Evolutionary conservation across 1,140 invertebrate species (phyloP), one percentile per base, ranked within the genome.

Genomic region (Listronotus oregonensis): DNA sequence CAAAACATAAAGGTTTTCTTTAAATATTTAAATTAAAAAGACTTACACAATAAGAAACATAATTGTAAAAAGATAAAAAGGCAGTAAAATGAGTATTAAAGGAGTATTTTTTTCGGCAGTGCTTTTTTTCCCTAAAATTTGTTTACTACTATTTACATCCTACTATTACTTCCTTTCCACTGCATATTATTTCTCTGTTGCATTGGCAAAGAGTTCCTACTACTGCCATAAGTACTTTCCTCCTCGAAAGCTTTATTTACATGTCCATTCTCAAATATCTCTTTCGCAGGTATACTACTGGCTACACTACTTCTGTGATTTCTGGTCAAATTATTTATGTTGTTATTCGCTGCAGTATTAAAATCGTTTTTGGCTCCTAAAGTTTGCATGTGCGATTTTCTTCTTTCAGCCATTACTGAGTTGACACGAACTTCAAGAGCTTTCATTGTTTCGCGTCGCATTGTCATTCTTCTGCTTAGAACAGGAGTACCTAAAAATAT

Each of bases 381-480:
- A 0, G 94, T 96, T 80, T 96, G 91, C 94, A 97, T 96, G 64
- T 93, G 88, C 0, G 91, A 93, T 73, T 93, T 93, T 63, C 88
- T 83, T 69, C 91, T 80, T 72, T 93, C 89, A 0, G 90, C 91
- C 84, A 95, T 90, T 11, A 95, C 89, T 0, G 92, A 94, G 73
- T 94, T 93, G 42, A 93, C 85, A 37, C 94, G 84, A 5, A 91
- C 90, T 79, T 94, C 92, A 55, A 95, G 82, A 3, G 93, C 93
- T 73, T 93, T 90, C 52, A 94, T 86, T 1, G 89, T 90, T 78
- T 94, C 93, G 67, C 89, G 81, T 68, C 91, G 82, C 81, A 93
- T 89, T 1, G 92, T 93, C 78, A 94, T 85, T 70, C 92, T 90
- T 8, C 92, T 84, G 46, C 92, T 92, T 10, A 95, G 79, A 49